Base-by-base conservation (phyloP, 2,113 vertebrate genomes). In the Cyphomyrus plagiostoma region DNA sequence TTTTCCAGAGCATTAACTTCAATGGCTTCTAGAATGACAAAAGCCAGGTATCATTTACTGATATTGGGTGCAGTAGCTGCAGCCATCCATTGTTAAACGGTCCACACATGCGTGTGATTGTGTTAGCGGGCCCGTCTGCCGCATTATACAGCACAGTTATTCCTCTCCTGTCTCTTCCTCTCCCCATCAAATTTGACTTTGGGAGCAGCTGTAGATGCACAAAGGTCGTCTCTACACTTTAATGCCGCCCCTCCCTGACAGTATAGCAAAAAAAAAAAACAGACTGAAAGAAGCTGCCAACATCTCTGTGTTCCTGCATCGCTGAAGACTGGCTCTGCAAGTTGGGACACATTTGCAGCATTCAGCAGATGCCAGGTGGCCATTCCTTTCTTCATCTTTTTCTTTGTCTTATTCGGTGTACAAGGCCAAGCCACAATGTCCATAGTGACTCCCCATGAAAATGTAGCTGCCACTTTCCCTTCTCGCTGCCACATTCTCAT, bases 241-340 rank as follows among this genome's bases (percentile, higher is more conserved):
- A 80, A 42, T 70, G 62, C n/a, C 62, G 10, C 62, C 62, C 62
- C 74, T 42, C 74, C 74, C 35, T 8, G 74, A 80, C 74, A 42
- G 74, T 42, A 80, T 19, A 80, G 74, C 4, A 5, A 48, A 46
- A 48, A 48, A 84, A 15, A 23, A 17, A 11, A 23, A n/a, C 8
- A 13, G 42, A 84, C 82, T 46, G 39, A 45, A 46, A 83, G 45
- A 83, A 84, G 23, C 82, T 46, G 39, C 39, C 82, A 84, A 48
- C 45, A n/a, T 45, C 39, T 48, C 45, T 46, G 19, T 84, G 35
- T 53, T 53, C 30, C 26, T 87, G 50, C 48, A 21, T 87, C 1
- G 35, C 50, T 56, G 50, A 49, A 39, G 50, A 87, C 85, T 30
- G 50, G 85, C 85, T 87, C 50, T 87, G 21, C 85, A 53, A 87